Evolutionary conservation across 2,113 vertebrate species (phyloP), one percentile per base, ranked within the genome.

Genomic region (Forbesichthys agassizii): DNA sequence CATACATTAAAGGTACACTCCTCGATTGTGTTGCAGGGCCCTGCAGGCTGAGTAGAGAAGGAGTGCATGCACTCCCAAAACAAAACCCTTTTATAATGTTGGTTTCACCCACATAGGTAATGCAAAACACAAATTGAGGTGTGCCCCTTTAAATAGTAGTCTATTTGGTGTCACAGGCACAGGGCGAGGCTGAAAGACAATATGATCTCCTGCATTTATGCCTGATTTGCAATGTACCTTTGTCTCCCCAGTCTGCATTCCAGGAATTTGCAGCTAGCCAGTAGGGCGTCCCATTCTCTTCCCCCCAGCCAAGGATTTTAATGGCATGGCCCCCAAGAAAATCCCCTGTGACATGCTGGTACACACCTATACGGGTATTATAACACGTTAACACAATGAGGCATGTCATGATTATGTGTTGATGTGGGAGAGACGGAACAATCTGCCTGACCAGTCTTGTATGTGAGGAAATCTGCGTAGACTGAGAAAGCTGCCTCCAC

Each of bases 231-330:
- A 49, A 92, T 83, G 1, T 88, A 98, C 96, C 97, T 0, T 93
- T 92, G 61, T 97, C 94, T 5, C 97, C 96, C 97, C 96, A 98
- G 89, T 98, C 97, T 0, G 85, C 90, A 84, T 98, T 98, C 96
- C 96, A 98, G 79, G 96, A 98, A 90, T 98, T 98, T 51, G 95
- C 96, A 0, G 85, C 94, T 84, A 98, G 81, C 96, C 97, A 98
- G 88, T 96, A 98, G 0, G 94, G 95, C 0, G 89, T 94, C 56
- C 75, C 88, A 0, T 94, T 79, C 68, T 98, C 96, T 36, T 86
- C 82, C 0, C 97, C 96, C 96, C 96, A 98, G 82, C 97, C 96
- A 54, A 98, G 90, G 61, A 98, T 75, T 33, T 96, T 94, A 73
- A 98, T 93, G 1, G 96, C 94, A 0, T 98, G 97, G 47, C 95